A percentile compares a stretch with the other conserved stretches of the same genome.
Evolutionary conservation across 2,113 vertebrate genomes (phyloP).

Genomic region (Daubentonia madagascariensis): DNA sequence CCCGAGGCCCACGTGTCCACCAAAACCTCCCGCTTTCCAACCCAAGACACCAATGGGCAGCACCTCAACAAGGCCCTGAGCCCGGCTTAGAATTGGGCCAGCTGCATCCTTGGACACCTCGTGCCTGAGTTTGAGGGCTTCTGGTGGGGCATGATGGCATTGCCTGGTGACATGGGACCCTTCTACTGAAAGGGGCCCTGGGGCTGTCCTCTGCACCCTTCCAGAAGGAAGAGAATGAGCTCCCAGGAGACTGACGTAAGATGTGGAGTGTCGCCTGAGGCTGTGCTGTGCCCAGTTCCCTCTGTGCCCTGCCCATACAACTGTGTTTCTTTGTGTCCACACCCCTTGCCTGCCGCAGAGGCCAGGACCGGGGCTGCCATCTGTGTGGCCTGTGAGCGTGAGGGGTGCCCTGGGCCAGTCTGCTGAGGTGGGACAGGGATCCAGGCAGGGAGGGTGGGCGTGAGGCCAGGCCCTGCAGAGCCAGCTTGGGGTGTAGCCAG

Average conservation of each 20-base stretch:
- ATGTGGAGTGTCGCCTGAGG: rapidly evolving
- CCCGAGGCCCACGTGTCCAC: neutral
- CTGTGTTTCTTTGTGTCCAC: too few species aligned
- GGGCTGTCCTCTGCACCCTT: neutral
- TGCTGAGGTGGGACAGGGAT: neutral
- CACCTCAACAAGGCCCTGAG: rapidly evolving
- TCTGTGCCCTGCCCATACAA: too few species aligned
- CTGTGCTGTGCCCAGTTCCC: neutral
- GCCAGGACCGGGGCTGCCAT: neutral
- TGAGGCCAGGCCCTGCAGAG: neutral
- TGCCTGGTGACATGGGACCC: neutral
- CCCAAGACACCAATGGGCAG: neutral
- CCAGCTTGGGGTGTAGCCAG: neutral
- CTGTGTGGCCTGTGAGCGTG: neutral
- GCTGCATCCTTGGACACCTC: neutral
- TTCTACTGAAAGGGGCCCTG: neutral
- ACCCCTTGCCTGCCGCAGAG: neutral
- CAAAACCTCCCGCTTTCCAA: neutral
- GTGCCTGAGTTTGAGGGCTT: neutral
- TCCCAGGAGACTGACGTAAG: neutral
- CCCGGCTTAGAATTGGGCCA: neutral
- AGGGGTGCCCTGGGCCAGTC: neutral
- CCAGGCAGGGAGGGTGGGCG: neutral
- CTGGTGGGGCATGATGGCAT: neutral
- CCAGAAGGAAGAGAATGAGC: neutral